Base-by-base conservation (phyloP, 2,888 invertebrate species). In the Protodeltote pygarga region DNA sequence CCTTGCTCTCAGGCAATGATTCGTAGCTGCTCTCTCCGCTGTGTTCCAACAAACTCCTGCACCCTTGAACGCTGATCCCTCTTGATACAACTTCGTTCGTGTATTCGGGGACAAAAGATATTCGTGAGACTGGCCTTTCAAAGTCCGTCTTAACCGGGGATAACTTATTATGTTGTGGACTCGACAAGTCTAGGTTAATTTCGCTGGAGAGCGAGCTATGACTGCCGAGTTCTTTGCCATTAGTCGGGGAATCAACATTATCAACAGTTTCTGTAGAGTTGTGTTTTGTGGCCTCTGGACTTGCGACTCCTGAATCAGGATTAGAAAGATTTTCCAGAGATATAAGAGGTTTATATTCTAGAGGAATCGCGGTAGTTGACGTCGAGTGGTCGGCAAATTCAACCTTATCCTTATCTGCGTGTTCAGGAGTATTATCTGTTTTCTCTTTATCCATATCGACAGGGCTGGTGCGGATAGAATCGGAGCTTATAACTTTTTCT, bases 211-310 rank as follows among this genome's bases (percentile, higher is more conserved):
- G 71, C 0, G 92, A 92, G 50, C 89, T 86, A 42, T 87, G 92
- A 27, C 90, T 89, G 13, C 90, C 89, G 8, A 88, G 71, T 41
- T 89, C 89, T 29, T 92, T 92, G 10, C 87, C 85, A 15, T 89
- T 88, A 3, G 75, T 76, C 0, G 92, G 92, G 0, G 91, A 92
- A 39, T 92, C 90, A 0, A 91, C 91, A 45, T 91, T 90, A 37
- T 91, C 89, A 0, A 89, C 85, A 0, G 93, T 90, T 65, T 93
- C 93, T 0, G 92, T 90, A 0, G 93, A 92, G 58, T 93, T 93
- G 55, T 93, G 93, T 68, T 93, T 93, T 1, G 93, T 93, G 0
- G 90, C 89, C 21, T 93, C 93, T 0, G 94, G 93, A 68, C 93
- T 94, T 5, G 93, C 92, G 2, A 93, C 90, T 0, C 93, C 92